Evolutionary conservation across 2,113 vertebrate genomes (phyloP), one percentile per base, ranked within the genome.

Genomic region (Odontesthes bonariensis): DNA sequence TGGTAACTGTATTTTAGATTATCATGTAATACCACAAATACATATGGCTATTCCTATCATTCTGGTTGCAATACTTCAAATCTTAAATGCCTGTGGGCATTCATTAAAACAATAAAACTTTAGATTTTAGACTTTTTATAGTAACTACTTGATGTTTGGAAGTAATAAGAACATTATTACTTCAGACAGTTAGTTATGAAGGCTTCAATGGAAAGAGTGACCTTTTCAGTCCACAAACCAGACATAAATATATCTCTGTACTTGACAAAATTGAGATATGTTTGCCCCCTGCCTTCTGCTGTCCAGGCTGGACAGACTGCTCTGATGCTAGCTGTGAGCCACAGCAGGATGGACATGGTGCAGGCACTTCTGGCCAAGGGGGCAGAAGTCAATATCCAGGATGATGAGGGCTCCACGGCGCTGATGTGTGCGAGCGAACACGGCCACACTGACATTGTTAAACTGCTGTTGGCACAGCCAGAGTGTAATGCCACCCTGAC

Each of bases 381-480:
- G 35, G 96, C 97, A 0, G 94, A 97, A 1, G 97, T 99, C 83
- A 99, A 98, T 72, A 93, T 97, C 67, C 97, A 97, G 90, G 98
- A 99, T 0, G 97, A 99, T 0, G 97, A 99, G 87, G 98, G 98
- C 62, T 99, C 98, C 54, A 97, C 97, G 0, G 97, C 98, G 6
- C 92, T 99, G 74, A 99, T 99, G 98, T 99, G 98, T 6, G 97
- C 97, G 20, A 97, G 97, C 55, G 97, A 99, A 76, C 98, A 98
- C 0, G 97, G 97, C 49, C 96, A 98, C 0, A 94, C 94, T n/a
- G 95, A 98, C 85, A 97, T 98, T 0, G 96, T 98, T 13, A 96
- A 96, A 82, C 92, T 98, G 16, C 91, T 99, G 62, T 91, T 99
- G 88, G 95, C 94, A 49, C 97, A 96, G 88, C 89, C 95, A 0